A percentile compares a stretch with the other conserved stretches of the same genome.
These are phyloP conservation scores for Ischnura elegans DNA, from an alignment of 2,888 invertebrate species.

Conservation along the genomic window DNA sequence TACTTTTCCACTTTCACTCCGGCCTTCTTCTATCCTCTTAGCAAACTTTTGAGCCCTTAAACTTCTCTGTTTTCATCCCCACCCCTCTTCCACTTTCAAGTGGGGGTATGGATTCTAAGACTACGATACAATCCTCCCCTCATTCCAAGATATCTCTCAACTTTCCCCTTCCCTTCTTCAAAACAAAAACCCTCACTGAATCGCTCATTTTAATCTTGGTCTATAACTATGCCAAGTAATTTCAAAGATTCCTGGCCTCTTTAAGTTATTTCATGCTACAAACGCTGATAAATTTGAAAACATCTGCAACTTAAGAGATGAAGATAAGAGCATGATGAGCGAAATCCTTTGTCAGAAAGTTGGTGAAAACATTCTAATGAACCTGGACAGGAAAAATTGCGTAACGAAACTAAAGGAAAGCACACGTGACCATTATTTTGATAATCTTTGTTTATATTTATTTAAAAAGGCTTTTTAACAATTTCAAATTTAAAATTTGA, in stretches of 20 bases:
- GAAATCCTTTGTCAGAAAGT: background rate
- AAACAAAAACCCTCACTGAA: background rate
- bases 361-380: background rate
- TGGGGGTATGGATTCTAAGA: background rate
- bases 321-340: background rate
- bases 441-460: too few species aligned
- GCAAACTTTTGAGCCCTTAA: background rate
- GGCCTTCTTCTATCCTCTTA: conserved; percentile 2
- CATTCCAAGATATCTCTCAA: background rate
- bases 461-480: too few species aligned
- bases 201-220: background rate
- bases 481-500: too few species aligned
- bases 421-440: too few species aligned
- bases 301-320: background rate
- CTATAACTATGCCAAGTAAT: background rate
- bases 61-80: background rate
- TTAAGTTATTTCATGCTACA: background rate
- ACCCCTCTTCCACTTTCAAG: background rate
- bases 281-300: background rate
- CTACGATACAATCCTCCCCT: background rate
- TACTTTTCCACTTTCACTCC: background rate
- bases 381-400: too few species aligned
- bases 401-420: too few species aligned
- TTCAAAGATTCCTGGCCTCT: background rate
- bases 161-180: background rate